A percentile compares a stretch with the other conserved stretches of the same genome.
These are phyloP conservation scores for Rotaria sp. DNA, from an alignment of 2,888 invertebrate species.

Conservation along the genomic window DNA sequence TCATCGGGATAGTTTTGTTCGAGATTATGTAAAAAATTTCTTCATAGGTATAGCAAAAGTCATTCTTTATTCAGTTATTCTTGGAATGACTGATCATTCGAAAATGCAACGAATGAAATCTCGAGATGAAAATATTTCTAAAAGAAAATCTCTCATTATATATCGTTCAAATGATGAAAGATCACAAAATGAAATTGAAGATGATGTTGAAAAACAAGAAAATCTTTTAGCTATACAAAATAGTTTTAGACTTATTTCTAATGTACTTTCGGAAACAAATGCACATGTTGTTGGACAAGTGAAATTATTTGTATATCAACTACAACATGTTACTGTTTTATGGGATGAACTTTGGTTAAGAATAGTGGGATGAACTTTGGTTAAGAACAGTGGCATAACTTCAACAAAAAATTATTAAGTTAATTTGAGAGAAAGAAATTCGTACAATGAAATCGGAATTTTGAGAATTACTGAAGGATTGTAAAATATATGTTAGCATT, in stretches of 20 bases:
- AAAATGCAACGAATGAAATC: slow-evolving; percentile 45
- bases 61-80: slow-evolving; percentile 84
- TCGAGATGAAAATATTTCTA: slow-evolving; percentile 50
- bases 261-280: slow-evolving; percentile 31
- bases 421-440: slow-evolving; percentile 34
- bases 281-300: too few species aligned
- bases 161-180: slow-evolving; percentile 43
- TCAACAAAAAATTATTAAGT: slow-evolving; percentile 53
- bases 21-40: slow-evolving; percentile 71
- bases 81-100: slow-evolving; percentile 60
- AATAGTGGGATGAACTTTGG: too few species aligned
- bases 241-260: slow-evolving; percentile 15
- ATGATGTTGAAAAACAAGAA: slow-evolving; percentile 26
- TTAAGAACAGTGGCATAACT: slow-evolving; percentile 81
- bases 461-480: too few species aligned
- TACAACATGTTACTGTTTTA: slow-evolving; percentile 80
- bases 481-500: too few species aligned
- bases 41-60: slow-evolving; percentile 81
- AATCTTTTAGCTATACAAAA: slow-evolving; percentile 29
- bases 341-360: slow-evolving; percentile 64
- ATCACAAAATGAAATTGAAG: slow-evolving; percentile 40
- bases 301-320: slow-evolving; percentile 76
- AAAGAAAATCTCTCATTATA: slow-evolving; percentile 43
- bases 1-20: slow-evolving; percentile 84
- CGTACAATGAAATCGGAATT: too few species aligned